A percentile compares a stretch with the other conserved stretches of the same genome.
Evolutionary conservation across 2,888 invertebrate species (phyloP).

Genomic region (Blastobasis adustella): DNA sequence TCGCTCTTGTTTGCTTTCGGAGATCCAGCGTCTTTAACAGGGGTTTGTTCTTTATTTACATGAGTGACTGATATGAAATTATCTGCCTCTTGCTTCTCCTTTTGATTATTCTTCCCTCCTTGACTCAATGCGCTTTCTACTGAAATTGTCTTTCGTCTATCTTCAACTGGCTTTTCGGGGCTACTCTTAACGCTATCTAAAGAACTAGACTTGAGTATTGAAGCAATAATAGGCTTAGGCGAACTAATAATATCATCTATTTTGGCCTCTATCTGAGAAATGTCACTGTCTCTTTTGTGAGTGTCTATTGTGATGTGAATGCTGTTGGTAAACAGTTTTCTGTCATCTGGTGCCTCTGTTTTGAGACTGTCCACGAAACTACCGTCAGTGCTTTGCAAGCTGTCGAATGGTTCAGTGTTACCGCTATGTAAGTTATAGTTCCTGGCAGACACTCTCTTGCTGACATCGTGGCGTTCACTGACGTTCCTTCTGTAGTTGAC

Average conservation of each 20-base stretch:
- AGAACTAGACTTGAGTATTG: conserved; percentile 70
- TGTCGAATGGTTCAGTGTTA: conserved; percentile 55
- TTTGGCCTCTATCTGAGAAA: conserved; percentile 72
- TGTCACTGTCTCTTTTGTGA: conserved; percentile 63
- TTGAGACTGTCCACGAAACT: conserved; percentile 67
- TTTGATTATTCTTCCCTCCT: conserved; percentile 28
- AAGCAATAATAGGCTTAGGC: conserved; percentile 64
- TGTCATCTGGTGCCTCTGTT: conserved; percentile 52
- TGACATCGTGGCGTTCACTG: conserved; percentile 53
- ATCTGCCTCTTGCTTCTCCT: conserved; percentile 50
- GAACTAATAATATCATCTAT: conserved; percentile 72
- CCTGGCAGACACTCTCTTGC: conserved; percentile 56
- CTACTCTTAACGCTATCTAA: conserved; percentile 76
- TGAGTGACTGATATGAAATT: conserved; percentile 74
- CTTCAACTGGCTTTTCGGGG: conserved; percentile 62
- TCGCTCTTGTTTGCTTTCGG: conserved; percentile 52
- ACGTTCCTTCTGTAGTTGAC: conserved; percentile 65
- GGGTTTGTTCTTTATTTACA: conserved; percentile 64
- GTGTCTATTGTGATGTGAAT: conserved; percentile 54
- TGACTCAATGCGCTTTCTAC: conserved; percentile 61
- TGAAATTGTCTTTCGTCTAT: conserved; percentile 66
- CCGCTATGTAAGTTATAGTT: conserved; percentile 52
- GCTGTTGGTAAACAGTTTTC: conserved; percentile 57
- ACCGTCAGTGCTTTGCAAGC: conserved; percentile 64
- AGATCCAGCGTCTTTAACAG: conserved; percentile 33